These are phyloP conservation scores for Forficula auricularia DNA, from an alignment of 1,140 invertebrate genomes.

Conservation along the genomic window DNA sequence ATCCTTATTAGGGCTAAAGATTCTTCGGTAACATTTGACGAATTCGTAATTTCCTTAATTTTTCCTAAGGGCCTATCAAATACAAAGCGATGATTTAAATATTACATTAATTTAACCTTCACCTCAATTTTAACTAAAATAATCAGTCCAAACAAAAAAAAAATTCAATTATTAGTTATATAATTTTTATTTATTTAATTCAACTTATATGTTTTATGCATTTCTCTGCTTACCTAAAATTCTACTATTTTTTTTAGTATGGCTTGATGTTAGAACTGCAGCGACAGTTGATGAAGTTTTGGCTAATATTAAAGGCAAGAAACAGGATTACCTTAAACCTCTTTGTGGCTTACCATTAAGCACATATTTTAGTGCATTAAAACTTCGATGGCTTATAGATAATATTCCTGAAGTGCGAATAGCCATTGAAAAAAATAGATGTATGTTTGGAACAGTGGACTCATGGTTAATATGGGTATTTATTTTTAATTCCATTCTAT, in stretches of 20 bases:
- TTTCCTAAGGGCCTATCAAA: too few species aligned
- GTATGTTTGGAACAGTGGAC: constrained; percentile 88
- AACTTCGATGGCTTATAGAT: constrained; percentile 82
- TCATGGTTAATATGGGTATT: constrained; percentile 84
- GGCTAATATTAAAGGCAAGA: constrained; percentile 51
- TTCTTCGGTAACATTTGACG: too few species aligned
- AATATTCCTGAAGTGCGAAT: constrained; percentile 63
- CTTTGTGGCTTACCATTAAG: constrained; percentile 82
- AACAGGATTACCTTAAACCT: constrained; percentile 55
- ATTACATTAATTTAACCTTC: too few species aligned
- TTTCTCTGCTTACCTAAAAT: too few species aligned
- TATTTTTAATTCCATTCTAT: neutral
- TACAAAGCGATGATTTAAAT: too few species aligned
- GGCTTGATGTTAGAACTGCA: constrained; percentile 72
- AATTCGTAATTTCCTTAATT: too few species aligned
- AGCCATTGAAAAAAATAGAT: constrained; percentile 54
- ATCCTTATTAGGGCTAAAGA: too few species aligned
- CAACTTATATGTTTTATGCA: too few species aligned
- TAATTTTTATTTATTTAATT: too few species aligned
- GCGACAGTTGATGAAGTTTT: constrained; percentile 67
- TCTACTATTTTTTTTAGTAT: constrained; percentile 34
- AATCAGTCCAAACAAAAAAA: too few species aligned
- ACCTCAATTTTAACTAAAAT: too few species aligned
- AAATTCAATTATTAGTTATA: too few species aligned
- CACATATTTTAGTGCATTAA: constrained; percentile 88